Conservation (phyloP, 1,140 invertebrate species). For the Pseudomyrmex pallidus region DNA sequence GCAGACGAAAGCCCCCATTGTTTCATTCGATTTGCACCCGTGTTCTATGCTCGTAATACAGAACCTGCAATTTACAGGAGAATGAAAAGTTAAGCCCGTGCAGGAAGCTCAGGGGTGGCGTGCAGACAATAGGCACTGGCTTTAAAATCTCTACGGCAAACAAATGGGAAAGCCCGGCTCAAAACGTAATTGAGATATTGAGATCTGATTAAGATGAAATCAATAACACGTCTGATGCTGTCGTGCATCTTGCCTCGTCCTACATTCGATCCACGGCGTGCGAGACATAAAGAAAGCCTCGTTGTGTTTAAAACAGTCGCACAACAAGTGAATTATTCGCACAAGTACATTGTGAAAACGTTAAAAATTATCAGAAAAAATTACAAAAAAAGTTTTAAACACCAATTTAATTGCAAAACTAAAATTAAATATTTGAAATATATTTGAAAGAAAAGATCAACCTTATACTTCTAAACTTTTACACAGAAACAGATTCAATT, state of each 20-base stretch:
- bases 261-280: slow-evolving; percentile 55
- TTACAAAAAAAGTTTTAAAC: background rate
- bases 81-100: slow-evolving; percentile 84
- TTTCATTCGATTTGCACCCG: slow-evolving; percentile 84
- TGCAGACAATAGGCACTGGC: slow-evolving; percentile 81
- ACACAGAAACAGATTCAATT: too few relatives aligned
- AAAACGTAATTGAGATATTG: slow-evolving; percentile 85
- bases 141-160: slow-evolving; percentile 84
- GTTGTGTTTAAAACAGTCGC: slow-evolving; percentile 1
- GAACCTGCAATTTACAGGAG: slow-evolving; percentile 83
- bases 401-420: too few relatives aligned
- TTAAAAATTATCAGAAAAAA: background rate
- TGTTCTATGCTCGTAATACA: slow-evolving; percentile 78
- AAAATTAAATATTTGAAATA: too few relatives aligned
- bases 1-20: slow-evolving; percentile 80
- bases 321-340: background rate
- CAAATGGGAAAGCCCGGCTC: slow-evolving; percentile 79
- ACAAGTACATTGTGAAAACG: background rate
- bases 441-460: too few relatives aligned
- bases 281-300: slow-evolving; percentile 13
- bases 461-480: background rate
- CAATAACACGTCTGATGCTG: slow-evolving; percentile 78
- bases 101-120: slow-evolving; percentile 79
- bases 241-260: slow-evolving; percentile 62
- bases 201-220: slow-evolving; percentile 85